Conservation (phyloP, 1,140 invertebrate genomes). For the Drosophila sucinea region DNA sequence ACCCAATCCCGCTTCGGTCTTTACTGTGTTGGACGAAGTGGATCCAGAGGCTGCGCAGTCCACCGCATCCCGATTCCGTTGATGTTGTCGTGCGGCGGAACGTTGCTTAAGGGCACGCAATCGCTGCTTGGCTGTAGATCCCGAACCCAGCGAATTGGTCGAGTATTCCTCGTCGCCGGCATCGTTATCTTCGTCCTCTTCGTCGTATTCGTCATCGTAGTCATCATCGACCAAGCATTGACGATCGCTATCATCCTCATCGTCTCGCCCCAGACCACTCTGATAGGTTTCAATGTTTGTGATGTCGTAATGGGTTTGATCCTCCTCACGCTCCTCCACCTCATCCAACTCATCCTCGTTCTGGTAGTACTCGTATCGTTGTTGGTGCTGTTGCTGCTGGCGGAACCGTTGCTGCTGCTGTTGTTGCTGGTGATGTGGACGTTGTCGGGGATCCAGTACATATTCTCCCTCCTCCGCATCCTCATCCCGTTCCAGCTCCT, state of each 20-base stretch:
- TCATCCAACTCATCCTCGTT: conserved; percentile 64
- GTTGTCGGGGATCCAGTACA: conserved; percentile 50
- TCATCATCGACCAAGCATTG: conserved; percentile 73
- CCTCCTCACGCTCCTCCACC: conserved; percentile 75
- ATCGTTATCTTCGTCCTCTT: conserved; percentile 73
- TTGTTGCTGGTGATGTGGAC: conserved; percentile 41
- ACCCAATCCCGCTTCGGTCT: conserved; percentile 60
- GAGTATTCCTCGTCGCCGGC: conserved; percentile 79
- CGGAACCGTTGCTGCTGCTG: conserved; percentile 58
- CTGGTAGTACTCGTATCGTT: conserved; percentile 75
- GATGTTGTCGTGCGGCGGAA: conserved; percentile 51
- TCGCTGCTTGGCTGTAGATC: conserved; percentile 67
- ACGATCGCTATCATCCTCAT: conserved; percentile 76
- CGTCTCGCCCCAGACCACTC: conserved; percentile 63
- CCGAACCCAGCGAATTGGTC: conserved; percentile 71
- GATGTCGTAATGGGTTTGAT: conserved; percentile 80
- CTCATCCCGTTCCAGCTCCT: conserved; percentile 74
- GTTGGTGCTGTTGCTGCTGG: conserved; percentile 61
- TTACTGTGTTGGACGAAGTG: conserved; percentile 75
- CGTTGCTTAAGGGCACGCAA: conserved; percentile 74
- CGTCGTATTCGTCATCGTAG: conserved; percentile 62
- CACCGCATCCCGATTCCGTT: conserved; percentile 62
- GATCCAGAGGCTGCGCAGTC: conserved; percentile 64
- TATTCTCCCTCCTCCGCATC: conserved; percentile 38
- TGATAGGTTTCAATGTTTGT: conserved; percentile 82